Conservation (phyloP, 2,797 vertebrate species). For the Betta splendens region DNA sequence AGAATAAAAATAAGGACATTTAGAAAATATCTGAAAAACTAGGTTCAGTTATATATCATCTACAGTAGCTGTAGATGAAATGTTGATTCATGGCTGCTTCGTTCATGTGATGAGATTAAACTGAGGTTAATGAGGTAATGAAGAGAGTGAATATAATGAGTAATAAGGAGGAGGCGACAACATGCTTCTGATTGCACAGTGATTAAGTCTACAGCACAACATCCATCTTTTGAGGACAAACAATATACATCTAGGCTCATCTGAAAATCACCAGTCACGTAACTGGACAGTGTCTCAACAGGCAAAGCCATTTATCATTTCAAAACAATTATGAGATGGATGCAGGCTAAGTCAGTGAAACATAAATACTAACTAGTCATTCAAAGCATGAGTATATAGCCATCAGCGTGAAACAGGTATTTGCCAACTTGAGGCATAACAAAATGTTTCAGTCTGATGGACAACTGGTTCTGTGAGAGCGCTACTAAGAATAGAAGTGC, state of each 20-base stretch:
- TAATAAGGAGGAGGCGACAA: constrained; percentile 56
- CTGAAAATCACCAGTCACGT: constrained; percentile 32
- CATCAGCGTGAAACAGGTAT: background rate
- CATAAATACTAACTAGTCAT: background rate
- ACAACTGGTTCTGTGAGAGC: background rate
- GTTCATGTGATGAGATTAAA: constrained; percentile 69
- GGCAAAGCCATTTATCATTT: background rate
- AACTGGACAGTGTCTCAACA: constrained; percentile 12
- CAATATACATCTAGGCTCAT: constrained; percentile 11
- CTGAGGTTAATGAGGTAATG: constrained; percentile 72
- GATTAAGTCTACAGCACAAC: constrained; percentile 68
- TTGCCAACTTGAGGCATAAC: background rate
- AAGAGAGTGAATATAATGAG: constrained; percentile 60
- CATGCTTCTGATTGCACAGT: constrained; percentile 69
- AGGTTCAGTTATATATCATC: background rate
- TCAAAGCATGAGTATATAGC: background rate
- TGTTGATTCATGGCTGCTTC: constrained; percentile 54
- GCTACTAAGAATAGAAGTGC: too few species aligned
- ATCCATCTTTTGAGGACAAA: constrained; percentile 56
- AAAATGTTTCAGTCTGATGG: background rate
- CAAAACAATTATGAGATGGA: background rate
- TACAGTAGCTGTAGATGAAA: constrained; percentile 39
- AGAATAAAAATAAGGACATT: too few species aligned
- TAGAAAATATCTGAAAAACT: constrained; percentile 6
- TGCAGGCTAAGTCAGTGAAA: background rate